Evolutionary conservation across 2,888 invertebrate species (phyloP), one percentile per base, ranked within the genome.

Genomic region (Cremastobaeus sp.): DNA sequence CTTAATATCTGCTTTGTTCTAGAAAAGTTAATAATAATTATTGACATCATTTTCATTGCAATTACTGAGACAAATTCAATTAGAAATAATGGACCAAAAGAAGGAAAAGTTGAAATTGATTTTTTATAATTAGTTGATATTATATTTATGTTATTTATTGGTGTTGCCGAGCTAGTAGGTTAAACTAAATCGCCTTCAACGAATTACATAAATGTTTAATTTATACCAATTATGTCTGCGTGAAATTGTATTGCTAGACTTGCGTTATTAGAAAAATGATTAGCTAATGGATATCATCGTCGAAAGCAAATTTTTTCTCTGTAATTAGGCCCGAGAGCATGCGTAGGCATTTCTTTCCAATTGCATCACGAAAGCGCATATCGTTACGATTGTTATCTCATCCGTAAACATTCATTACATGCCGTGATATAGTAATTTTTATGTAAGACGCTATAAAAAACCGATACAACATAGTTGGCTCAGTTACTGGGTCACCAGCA

Each of bases 331-430:
- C 5, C 32, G 11, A 12, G 5, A 17, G 14, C n/a, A 9, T 15
- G 12, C n/a, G n/a, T n/a, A 32, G 17, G 18, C 20, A 45, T 59
- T 45, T 35, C 15, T 9, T 25, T 11, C 25, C 28, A 15, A 25
- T 59, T 59, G 47, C 35, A 47, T 59, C 59, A 60, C 39, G 18
- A 21, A 17, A 28, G 20, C n/a, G 11, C n/a, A 15, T 14, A 60
- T n/a, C n/a, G 25, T 21, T 28, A 35, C 37, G 32, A 50, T 39
- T 28, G 20, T 21, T 48, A 60, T 62, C 39, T 39, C 18, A 32
- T 30, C n/a, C 17, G 12, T 41, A 62, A 41, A 39, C 37, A 30
- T 45, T 25, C 28, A 59, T 59, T 45, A 35, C 12, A 35, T 37
- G n/a, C n/a, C n/a, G n/a, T n/a, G n/a, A n/a, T n/a, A n/a, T n/a